phyloP scores from a whole-genome alignment of 2,888 invertebrate species.

The Drosophila mayaguana region DNA sequence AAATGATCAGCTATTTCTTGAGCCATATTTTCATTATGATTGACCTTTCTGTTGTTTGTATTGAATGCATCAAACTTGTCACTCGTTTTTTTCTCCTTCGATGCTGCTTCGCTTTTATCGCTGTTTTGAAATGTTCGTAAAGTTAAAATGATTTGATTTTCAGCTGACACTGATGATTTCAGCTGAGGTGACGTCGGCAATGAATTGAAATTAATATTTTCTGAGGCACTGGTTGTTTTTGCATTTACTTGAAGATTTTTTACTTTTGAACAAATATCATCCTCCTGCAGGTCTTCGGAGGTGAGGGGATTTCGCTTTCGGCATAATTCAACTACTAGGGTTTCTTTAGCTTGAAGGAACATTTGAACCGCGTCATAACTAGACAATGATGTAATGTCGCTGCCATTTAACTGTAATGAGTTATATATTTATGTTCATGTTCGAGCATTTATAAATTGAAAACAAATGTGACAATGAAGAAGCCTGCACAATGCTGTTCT shows the following conservation, averaged over 20 bases:
- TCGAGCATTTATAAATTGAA: background rate
- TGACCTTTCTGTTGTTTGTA: constrained; percentile 4
- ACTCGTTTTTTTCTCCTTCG: constrained; percentile 86
- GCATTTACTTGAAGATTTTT: constrained; percentile 20
- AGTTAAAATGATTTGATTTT: constrained; percentile 55
- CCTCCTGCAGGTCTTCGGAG: constrained; percentile 15
- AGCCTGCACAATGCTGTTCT: background rate
- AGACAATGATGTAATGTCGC: constrained; percentile 87
- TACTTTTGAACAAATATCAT: constrained; percentile 18
- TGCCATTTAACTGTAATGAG: constrained; percentile 87
- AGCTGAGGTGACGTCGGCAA: constrained; percentile 3
- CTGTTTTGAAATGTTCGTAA: constrained; percentile 35
- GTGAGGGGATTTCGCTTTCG: constrained; percentile 80
- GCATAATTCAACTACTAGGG: constrained; percentile 87
- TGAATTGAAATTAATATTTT: constrained; percentile 14
- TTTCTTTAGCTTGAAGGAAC: constrained; percentile 87
- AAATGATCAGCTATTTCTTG: constrained; percentile 75
- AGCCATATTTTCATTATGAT: constrained; percentile 37
- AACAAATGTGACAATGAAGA: background rate
- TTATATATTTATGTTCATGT: constrained; percentile 9
- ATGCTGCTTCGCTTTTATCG: constrained; percentile 13
- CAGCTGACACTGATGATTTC: background rate
- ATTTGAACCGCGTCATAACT: constrained; percentile 87
- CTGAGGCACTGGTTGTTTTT: constrained; percentile 22
- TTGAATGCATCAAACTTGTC: constrained; percentile 23